Evolutionary conservation across 2,797 vertebrate species (phyloP), one percentile per base, ranked within the genome.

Genomic region (Neoniphon sammara): DNA sequence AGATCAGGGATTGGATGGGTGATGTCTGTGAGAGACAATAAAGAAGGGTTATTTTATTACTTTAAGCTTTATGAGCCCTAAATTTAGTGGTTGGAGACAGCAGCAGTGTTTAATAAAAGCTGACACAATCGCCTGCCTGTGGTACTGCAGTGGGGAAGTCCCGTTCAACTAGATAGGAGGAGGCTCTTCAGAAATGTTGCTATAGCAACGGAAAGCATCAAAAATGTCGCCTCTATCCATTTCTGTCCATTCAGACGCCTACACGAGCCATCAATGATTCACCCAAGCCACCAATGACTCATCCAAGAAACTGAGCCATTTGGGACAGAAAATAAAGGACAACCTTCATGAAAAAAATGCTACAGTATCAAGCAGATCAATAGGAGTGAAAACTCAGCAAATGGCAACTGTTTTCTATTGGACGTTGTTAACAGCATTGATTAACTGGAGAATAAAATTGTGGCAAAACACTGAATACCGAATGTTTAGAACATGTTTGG

Each of bases 1-100:
- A 95, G 91, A 91, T 95, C 95, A 89, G 95, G 95, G 46, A 95
- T 95, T 0, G 95, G 95, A 87, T 95, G 95, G 74, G 95, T 95
- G 82, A 95, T 95, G 75, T 95, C 95, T 95, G 84, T 30, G 11
- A 52, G 14, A 85, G 9, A 69, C 23, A 82, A 27, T 58, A 64
- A 68, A 2, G 36, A 56, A 27, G 25, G 25, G 4, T 27, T 27
- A 2, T 2, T 27, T 27, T 27, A 27, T 27, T 27, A 27, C 4
- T 75, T 78, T 46, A 44, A 46, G 65, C 31, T 52, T n/a, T 46
- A 78, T 66, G 63, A 63, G 50, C 7, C 46, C 2, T 2, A 50
- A 42, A 50, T 64, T 12, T 42, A 77, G 68, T 49, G 21, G 42
- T 73, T 39, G 11, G 68, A 18, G 80, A 70, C 47, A 66, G 52